Conservation (phyloP, 2,888 invertebrate species). For the Oscheius sp. region DNA sequence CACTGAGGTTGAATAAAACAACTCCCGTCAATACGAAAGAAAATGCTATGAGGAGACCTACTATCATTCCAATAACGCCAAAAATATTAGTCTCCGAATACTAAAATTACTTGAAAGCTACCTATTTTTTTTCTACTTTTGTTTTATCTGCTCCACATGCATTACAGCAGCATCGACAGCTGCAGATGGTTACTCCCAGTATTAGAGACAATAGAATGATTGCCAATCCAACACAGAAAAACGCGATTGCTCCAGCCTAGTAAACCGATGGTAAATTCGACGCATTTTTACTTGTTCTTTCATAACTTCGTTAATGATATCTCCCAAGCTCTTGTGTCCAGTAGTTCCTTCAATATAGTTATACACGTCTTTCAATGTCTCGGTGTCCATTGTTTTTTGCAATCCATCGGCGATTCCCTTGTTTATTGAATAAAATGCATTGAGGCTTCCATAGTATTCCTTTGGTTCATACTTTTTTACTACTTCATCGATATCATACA, state of each 20-base stretch:
- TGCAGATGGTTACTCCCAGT: slow-evolving; percentile 35
- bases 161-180: slow-evolving; percentile 39
- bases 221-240: slow-evolving; percentile 45
- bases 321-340: slow-evolving; percentile 16
- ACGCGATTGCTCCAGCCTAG: slow-evolving; percentile 42
- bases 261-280: background rate
- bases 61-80: background rate
- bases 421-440: slow-evolving; percentile 43
- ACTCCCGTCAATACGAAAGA: slow-evolving; percentile 40
- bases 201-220: slow-evolving; percentile 39
- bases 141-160: slow-evolving; percentile 37
- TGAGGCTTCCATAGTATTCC: slow-evolving; percentile 15
- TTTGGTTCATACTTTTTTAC: background rate
- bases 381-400: slow-evolving; percentile 38
- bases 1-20: slow-evolving; percentile 42
- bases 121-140: slow-evolving; percentile 15
- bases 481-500: background rate
- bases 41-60: slow-evolving; percentile 31
- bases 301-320: slow-evolving; percentile 39
- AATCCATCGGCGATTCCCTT: slow-evolving; percentile 49
- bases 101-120: background rate
- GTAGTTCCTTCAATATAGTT: slow-evolving; percentile 29
- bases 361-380: slow-evolving; percentile 34
- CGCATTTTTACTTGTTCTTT: slow-evolving; percentile 31
- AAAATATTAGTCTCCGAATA: slow-evolving; percentile 3